Conservation (phyloP, 2,888 invertebrate species). For the Drosophila tanythrix region DNA sequence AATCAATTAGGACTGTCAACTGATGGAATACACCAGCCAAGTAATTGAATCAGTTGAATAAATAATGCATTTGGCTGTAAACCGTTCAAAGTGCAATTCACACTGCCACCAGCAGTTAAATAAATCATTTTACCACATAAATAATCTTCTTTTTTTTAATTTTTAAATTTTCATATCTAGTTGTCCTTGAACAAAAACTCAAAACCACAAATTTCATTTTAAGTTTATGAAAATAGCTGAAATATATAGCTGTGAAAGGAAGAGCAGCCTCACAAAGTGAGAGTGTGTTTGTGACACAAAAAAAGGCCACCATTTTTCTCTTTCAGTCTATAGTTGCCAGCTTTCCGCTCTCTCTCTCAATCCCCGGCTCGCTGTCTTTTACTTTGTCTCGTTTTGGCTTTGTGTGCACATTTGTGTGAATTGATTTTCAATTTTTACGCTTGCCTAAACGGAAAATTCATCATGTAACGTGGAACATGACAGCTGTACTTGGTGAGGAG, state of each 20-base stretch:
- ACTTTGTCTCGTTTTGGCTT: slow-evolving; percentile 6
- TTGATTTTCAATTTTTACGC: slow-evolving; percentile 79
- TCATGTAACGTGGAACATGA: slow-evolving; percentile 43
- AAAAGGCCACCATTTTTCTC: slow-evolving; percentile 27
- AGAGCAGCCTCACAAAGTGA: neutral
- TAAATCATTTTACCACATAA: slow-evolving; percentile 38
- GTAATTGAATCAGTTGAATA: slow-evolving; percentile 27
- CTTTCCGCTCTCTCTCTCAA: neutral
- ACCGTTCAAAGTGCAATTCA: neutral
- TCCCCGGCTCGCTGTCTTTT: neutral
- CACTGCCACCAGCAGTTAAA: neutral
- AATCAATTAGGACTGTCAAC: slow-evolving; percentile 8
- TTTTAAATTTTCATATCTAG: no score
- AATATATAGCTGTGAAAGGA: no score
- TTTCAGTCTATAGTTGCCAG: slow-evolving; percentile 16
- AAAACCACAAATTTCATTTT: slow-evolving; percentile 27
- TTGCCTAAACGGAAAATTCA: slow-evolving; percentile 76
- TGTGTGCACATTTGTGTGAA: slow-evolving; percentile 54
- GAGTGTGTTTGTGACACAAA: slow-evolving; percentile 4
- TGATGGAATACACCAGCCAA: neutral
- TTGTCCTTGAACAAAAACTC: slow-evolving; percentile 14
- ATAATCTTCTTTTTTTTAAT: slow-evolving; percentile 3
- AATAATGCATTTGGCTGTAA: slow-evolving; percentile 15
- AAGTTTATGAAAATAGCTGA: slow-evolving; percentile 19
- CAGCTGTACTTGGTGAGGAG: slow-evolving; percentile 31